A percentile compares a stretch with the other conserved stretches of the same genome.
Evolutionary conservation across 1,140 invertebrate species (phyloP).

Genomic region (Lepidurus arcticus): DNA sequence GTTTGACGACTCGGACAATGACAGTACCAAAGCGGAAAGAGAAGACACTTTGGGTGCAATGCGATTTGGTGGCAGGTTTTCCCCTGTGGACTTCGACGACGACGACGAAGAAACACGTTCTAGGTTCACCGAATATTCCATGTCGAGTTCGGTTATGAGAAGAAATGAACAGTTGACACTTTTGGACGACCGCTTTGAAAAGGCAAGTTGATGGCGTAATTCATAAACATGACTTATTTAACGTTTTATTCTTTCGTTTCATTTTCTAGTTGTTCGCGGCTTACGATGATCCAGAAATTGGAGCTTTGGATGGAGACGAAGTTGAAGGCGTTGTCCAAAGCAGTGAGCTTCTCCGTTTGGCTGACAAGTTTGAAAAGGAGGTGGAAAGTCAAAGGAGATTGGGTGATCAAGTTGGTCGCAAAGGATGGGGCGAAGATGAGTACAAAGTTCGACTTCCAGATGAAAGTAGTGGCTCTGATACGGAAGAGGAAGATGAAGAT

Average conservation of each 20-base stretch:
- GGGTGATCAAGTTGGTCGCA: conserved; percentile 34
- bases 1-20: conserved; percentile 50
- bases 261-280: conserved; percentile 63
- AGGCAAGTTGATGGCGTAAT: conserved; percentile 49
- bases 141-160: conserved; percentile 83
- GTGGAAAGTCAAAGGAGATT: conserved; percentile 37
- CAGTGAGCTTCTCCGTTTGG: conserved; percentile 55
- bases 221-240: background rate
- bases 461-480: conserved; percentile 47
- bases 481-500: conserved; percentile 52
- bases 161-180: conserved; percentile 76
- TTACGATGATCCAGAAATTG: conserved; percentile 86
- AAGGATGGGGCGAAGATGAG: conserved; percentile 36
- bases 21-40: conserved; percentile 38
- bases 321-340: conserved; percentile 73
- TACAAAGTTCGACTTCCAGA: conserved; percentile 37
- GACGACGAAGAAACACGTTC: conserved; percentile 74
- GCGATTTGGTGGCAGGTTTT: conserved; percentile 27
- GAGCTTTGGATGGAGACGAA: conserved; percentile 79
- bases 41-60: conserved; percentile 26
- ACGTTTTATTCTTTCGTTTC: conserved; percentile 30
- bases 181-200: conserved; percentile 87
- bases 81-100: conserved; percentile 28
- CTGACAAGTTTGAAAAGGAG: conserved; percentile 53
- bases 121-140: conserved; percentile 86